phyloP scores from a whole-genome alignment of 2,797 vertebrate species.

The Pelodytes ibericus region DNA sequence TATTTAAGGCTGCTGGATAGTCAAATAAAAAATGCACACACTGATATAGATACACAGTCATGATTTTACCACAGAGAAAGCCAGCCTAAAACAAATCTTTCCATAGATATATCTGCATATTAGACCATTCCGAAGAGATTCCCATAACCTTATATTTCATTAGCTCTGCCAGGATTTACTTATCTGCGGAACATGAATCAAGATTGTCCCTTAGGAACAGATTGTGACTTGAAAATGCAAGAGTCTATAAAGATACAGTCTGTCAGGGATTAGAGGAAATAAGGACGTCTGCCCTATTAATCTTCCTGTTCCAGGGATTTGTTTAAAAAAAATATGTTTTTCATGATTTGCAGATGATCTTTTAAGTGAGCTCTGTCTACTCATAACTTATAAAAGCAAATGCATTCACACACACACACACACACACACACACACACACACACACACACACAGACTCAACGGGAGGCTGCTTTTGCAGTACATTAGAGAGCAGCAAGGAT shows the following conservation, averaged over 20 bases:
- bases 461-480: constrained; percentile 1
- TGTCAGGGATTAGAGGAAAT: constrained; percentile 57
- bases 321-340: constrained; percentile 55
- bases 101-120: constrained; percentile 52
- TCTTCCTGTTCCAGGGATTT: constrained; percentile 54
- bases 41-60: constrained; percentile 1
- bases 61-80: constrained; percentile 2
- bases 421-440: background rate
- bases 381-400: constrained; percentile 48
- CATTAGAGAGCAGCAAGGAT: constrained; percentile 43
- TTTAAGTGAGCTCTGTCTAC: constrained; percentile 54
- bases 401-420: constrained; percentile 11
- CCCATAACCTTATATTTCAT: constrained; percentile 54
- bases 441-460: constrained; percentile 9
- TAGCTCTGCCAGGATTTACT: constrained; percentile 56
- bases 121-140: constrained; percentile 51
- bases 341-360: constrained; percentile 56
- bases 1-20: too few relatives aligned
- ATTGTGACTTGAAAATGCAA: constrained; percentile 55
- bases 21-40: constrained; percentile 7
- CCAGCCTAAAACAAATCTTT: constrained; percentile 37
- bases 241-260: constrained; percentile 57
- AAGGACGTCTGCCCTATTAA: constrained; percentile 54
- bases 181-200: constrained; percentile 54
- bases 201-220: constrained; percentile 54